Evolutionary conservation across 35 echinoderm and acorn worm genomes (phyloP), one percentile per base, ranked within the genome.

Genomic region (Lytechinus pictus): DNA sequence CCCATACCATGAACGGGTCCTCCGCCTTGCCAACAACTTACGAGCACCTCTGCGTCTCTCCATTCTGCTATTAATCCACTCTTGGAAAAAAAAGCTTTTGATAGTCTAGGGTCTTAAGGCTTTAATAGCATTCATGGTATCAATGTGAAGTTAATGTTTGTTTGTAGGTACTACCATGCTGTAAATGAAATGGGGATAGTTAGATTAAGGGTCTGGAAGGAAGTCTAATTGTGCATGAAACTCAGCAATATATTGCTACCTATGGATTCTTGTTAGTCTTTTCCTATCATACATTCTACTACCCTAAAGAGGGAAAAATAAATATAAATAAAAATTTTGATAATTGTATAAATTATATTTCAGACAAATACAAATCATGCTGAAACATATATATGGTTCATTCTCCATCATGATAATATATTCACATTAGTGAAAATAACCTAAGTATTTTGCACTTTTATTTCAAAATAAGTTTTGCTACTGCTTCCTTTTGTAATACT

Each of bases 1-100:
- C 88, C 88, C 88, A 90, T 90, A 90, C 88, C 88, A 90, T 4
- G 88, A 90, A 12, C 52, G 28, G 27, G 88, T 44, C 88, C 88
- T 90, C n/a, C 66, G 66, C 66, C 66, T 79, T 24, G 66, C 66
- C 66, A 79, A 79, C 14, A 79, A 79, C 66, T 79, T 79, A 8
- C 88, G 52, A 14, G 88, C 88, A 54, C 88, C 88, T 90, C 88
- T 90, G 10, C 88, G 52, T 9, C 88, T 90, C 66, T n/a, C 66
- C 66, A 79, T 79, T 44, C 33, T 44, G 66, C 21, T 79, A 24
- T 0, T 79, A 79, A 79, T 79, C 66, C 66, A 24, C 66, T 79
- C 19, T 24, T 7, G 19, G 66, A 79, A 79, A 71, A 79, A 71
- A 79, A 79, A 79, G 66, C 21, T 79, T 16, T 24, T 79, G 21